Conservation (phyloP, 2,113 vertebrate species). For the Oncorhynchus tshawytscha region DNA sequence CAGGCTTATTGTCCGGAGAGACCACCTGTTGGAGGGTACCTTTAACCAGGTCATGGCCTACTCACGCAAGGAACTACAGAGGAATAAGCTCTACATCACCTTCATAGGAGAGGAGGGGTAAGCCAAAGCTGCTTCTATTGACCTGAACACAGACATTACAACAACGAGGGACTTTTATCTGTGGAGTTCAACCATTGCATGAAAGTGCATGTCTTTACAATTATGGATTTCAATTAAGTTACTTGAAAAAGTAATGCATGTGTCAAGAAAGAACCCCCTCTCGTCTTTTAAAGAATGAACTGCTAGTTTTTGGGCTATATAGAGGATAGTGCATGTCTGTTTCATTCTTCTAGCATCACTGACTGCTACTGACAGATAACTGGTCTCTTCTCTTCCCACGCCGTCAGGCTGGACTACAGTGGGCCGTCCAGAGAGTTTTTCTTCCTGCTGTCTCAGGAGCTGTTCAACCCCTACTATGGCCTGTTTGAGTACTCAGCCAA, state of each 20-base stretch:
- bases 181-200: too few species aligned
- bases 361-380: not conserved
- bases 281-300: too few species aligned
- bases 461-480: slow-evolving; percentile 91
- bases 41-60: slow-evolving; percentile 93
- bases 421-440: slow-evolving; percentile 90
- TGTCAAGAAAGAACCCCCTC: too few species aligned
- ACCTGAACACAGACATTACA: too few species aligned
- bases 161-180: too few species aligned
- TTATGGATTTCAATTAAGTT: too few species aligned
- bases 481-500: slow-evolving; percentile 92
- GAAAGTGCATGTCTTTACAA: too few species aligned
- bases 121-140: slow-evolving; percentile 19
- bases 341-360: not conserved
- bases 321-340: too few species aligned
- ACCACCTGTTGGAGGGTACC: slow-evolving; percentile 87
- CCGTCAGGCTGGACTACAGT: slow-evolving; percentile 86
- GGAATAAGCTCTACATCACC: slow-evolving; percentile 88
- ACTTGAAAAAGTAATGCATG: too few species aligned
- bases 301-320: too few species aligned
- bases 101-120: slow-evolving; percentile 93
- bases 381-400: slow-evolving; percentile 17
- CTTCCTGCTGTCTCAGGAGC: slow-evolving; percentile 91
- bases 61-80: slow-evolving; percentile 88
- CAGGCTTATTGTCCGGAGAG: slow-evolving; percentile 86